Conservation (phyloP, 1,140 invertebrate genomes). For the Drosophila lini region DNA sequence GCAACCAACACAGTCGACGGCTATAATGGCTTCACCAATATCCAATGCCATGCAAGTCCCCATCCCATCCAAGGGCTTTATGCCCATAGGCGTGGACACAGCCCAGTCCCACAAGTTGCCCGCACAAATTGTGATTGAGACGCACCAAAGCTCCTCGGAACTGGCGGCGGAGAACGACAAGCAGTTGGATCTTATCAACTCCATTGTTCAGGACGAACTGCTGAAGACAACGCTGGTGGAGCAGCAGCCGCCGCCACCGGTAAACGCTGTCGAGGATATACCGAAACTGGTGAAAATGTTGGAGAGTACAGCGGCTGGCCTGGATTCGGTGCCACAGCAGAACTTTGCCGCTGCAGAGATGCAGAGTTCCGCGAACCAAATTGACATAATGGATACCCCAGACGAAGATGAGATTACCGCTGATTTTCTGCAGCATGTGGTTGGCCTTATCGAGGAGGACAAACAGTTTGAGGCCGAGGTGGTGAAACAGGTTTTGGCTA, state of each 20-base stretch:
- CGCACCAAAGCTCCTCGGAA: conserved; percentile 78
- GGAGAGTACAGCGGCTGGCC: conserved; percentile 68
- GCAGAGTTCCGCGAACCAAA: conserved; percentile 12
- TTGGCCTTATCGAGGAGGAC: conserved; percentile 88
- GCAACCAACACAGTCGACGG: conserved; percentile 1
- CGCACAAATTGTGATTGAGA: conserved; percentile 77
- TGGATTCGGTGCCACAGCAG: conserved; percentile 34
- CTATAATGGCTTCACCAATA: neutral
- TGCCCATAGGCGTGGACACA: conserved; percentile 72
- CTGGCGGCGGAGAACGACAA: conserved; percentile 79
- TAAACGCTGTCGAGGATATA: conserved; percentile 71
- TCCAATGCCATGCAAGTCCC: neutral
- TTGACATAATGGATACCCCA: conserved; percentile 64
- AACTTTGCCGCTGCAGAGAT: conserved; percentile 8
- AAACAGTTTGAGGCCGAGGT: conserved; percentile 89
- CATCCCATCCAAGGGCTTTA: conserved; percentile 65
- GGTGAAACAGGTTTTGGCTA: conserved; percentile 86
- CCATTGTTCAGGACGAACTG: conserved; percentile 69
- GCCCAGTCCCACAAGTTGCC: conserved; percentile 81
- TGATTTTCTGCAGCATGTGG: conserved; percentile 88
- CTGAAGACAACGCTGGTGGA: conserved; percentile 62
- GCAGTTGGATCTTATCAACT: conserved; percentile 83
- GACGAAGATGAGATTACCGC: conserved; percentile 88
- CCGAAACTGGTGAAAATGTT: conserved; percentile 83
- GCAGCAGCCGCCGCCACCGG: conserved; percentile 43